phyloP scores from a whole-genome alignment of 2,113 vertebrate species.

The Chloropsis hardwickii region DNA sequence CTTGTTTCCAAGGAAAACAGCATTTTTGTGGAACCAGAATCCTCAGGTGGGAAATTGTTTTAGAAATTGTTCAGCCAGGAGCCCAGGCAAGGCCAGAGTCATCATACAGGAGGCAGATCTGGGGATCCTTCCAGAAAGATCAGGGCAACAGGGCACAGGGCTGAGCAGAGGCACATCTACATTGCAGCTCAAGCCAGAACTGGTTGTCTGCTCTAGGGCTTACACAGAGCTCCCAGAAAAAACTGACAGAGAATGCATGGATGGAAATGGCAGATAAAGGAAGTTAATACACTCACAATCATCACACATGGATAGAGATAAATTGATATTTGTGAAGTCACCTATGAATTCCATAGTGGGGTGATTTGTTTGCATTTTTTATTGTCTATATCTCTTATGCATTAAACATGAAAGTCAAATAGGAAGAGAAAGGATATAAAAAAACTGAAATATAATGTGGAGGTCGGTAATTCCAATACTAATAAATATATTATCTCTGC shows the following conservation, averaged over 20 bases:
- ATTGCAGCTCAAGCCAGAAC: not conserved
- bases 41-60: not conserved
- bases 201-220: rapidly evolving
- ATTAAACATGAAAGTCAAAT: not conserved
- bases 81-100: not conserved
- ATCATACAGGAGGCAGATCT: not conserved
- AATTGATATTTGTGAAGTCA: not conserved
- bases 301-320: not conserved
- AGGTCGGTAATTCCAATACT: not conserved
- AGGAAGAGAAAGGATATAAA: not conserved
- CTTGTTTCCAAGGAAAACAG: not conserved
- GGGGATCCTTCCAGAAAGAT: not conserved
- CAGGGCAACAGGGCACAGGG: not conserved
- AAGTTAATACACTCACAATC: not conserved
- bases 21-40: not conserved
- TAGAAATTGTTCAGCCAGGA: not conserved
- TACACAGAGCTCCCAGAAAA: not conserved
- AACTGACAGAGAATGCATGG: not conserved
- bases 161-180: not conserved
- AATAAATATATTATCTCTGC: not conserved
- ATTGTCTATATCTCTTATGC: not conserved
- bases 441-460: not conserved
- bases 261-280: not conserved
- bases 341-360: not conserved
- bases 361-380: not conserved